A percentile compares a stretch with the other conserved stretches of the same genome.
phyloP scores from a whole-genome alignment of 2,888 invertebrate genomes.

The Hemithea aestivaria region DNA sequence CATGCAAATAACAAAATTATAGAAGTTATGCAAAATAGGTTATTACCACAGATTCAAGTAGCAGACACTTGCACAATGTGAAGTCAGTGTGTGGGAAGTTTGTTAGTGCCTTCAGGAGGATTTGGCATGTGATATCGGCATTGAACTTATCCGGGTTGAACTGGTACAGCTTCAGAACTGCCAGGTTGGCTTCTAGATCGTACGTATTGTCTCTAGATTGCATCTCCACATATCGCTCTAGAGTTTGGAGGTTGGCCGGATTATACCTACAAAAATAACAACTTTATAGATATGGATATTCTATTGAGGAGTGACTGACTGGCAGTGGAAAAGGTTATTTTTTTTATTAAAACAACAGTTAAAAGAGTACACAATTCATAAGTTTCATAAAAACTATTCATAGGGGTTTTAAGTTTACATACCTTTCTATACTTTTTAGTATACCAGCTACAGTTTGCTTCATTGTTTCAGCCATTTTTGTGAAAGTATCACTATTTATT shows the following conservation, averaged over 20 bases:
- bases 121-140: constrained; percentile 90
- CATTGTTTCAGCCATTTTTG: constrained; percentile 87
- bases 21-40: constrained; percentile 17
- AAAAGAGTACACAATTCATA: too few species aligned
- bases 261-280: constrained; percentile 86
- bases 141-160: constrained; percentile 95
- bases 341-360: too few species aligned
- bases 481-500: constrained; percentile 1
- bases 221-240: constrained; percentile 95
- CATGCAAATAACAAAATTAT: too few species aligned
- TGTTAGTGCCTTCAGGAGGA: constrained; percentile 96
- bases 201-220: constrained; percentile 96
- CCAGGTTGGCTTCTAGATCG: constrained; percentile 97
- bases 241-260: constrained; percentile 93
- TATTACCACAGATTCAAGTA: constrained; percentile 83
- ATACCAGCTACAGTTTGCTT: constrained; percentile 91
- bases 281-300: constrained; percentile 1
- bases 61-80: constrained; percentile 97
- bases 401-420: constrained; percentile 37
- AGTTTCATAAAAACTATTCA: neutral
- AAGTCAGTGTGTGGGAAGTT: constrained; percentile 99
- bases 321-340: too few species aligned
- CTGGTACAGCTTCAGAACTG: constrained; percentile 97
- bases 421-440: constrained; percentile 96
- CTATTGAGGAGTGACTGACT: too few species aligned